Base-by-base conservation (phyloP, 1,140 invertebrate genomes). In the Amphibalanus amphitrite region DNA sequence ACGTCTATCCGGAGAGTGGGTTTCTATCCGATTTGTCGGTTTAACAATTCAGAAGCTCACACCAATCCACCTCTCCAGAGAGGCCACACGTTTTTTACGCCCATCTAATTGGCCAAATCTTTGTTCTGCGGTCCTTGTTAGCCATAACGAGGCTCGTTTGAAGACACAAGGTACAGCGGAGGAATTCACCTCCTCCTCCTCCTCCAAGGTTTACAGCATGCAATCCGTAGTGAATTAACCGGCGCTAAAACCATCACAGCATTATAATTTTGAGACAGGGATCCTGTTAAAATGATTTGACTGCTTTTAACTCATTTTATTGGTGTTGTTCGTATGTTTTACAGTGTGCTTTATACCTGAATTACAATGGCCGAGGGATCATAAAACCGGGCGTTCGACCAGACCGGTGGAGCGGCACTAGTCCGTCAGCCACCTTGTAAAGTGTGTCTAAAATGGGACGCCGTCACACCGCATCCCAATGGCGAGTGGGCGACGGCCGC, bases 281-380 rank as follows among this genome's bases (percentile, higher is more conserved):
- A 59, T 59, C 47, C 47, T 59, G 47, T 59, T 59, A 59, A 59
- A 59, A 59, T 59, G 47, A 59, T 59, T 59, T 59, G 47, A 59
- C 20, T 59, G 47, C 47, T 59, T 59, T 23, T 59, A 59, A 59
- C 47, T 59, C 47, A 13, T 59, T 59, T 59, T 59, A 59, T 59
- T 59, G 47, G 47, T 59, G 47, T 59, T 59, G 47, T 59, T 59
- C 47, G 47, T 59, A 20, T 59, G 47, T 59, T 59, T 59, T 59
- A 59, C 47, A 59, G 47, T 59, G 47, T 59, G 47, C 47, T 59
- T 59, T 59, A 59, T 59, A 59, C 47, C 47, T 1, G 17, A 8
- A 59, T 59, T 59, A 59, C 47, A 59, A 59, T 59, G 47, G 47
- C 20, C 17, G 47, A 8, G 47, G 23, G 47, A 59, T 59, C 47